Evolutionary conservation across 2,797 vertebrate species (phyloP).

Genomic region (Atherinosoma microstoma): DNA sequence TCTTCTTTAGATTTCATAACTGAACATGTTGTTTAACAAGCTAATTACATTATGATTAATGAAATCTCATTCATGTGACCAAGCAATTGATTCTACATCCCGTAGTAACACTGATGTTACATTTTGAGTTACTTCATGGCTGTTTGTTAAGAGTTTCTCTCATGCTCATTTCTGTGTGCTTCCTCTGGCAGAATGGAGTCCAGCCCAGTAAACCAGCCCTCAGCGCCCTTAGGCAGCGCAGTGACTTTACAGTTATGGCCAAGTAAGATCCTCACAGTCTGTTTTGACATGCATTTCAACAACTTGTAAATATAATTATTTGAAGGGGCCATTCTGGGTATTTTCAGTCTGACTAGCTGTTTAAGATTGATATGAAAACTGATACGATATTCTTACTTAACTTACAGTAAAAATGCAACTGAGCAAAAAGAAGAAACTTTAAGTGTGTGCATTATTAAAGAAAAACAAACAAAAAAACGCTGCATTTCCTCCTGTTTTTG

Average conservation of each 20-base stretch:
- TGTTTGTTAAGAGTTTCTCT: not conserved
- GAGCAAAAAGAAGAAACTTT: not conserved
- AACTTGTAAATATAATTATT: slow-evolving; percentile 10
- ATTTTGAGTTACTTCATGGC: not conserved
- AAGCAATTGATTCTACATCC: not conserved
- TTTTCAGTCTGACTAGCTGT: not conserved
- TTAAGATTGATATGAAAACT: too few species aligned
- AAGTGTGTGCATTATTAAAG: not conserved
- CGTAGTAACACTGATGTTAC: too few species aligned
- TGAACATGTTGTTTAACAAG: not conserved
- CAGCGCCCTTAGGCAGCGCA: slow-evolving; percentile 89
- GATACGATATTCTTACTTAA: not conserved
- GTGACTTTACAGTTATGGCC: slow-evolving; percentile 95
- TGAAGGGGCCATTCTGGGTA: not conserved
- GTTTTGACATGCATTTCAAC: not conserved
- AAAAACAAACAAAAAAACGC: too few species aligned
- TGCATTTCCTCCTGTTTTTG: slow-evolving; percentile 12
- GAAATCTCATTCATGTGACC: not conserved
- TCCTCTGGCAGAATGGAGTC: slow-evolving; percentile 87
- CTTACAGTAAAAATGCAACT: not conserved
- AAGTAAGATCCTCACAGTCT: slow-evolving; percentile 85
- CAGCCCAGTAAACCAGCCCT: slow-evolving; percentile 85
- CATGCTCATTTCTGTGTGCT: not conserved
- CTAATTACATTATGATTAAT: not conserved
- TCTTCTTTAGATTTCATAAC: not conserved